These are phyloP conservation scores for Pseudoatta argentina DNA, from an alignment of 1,140 invertebrate genomes.

Conservation along the genomic window DNA sequence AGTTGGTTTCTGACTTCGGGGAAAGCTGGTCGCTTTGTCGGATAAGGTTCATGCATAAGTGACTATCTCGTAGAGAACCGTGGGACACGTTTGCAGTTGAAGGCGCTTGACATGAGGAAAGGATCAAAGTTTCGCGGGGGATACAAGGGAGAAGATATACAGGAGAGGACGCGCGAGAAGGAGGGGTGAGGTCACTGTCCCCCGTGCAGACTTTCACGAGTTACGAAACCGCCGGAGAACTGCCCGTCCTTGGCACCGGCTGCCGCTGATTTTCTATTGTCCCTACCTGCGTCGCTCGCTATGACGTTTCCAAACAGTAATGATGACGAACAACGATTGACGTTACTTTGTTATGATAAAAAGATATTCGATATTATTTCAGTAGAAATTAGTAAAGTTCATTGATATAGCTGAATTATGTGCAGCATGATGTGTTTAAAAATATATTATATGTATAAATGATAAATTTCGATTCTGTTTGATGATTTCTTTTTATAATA, in stretches of 20 bases:
- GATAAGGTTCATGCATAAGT: slow-evolving; percentile 56
- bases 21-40: slow-evolving; percentile 65
- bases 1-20: slow-evolving; percentile 52
- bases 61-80: slow-evolving; percentile 43
- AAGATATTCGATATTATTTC: neutral
- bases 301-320: slow-evolving; percentile 29
- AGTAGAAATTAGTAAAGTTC: neutral
- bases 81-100: slow-evolving; percentile 66
- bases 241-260: slow-evolving; percentile 86
- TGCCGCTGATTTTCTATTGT: slow-evolving; percentile 85
- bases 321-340: slow-evolving; percentile 34
- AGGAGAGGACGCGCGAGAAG: slow-evolving; percentile 69
- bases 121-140: slow-evolving; percentile 60
- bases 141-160: slow-evolving; percentile 30
- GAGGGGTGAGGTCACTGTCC: slow-evolving; percentile 85
- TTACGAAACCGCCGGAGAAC: slow-evolving; percentile 85
- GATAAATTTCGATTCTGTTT: neutral
- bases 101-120: slow-evolving; percentile 58
- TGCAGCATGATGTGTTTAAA: neutral
- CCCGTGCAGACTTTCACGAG: slow-evolving; percentile 86
- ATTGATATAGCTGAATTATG: neutral
- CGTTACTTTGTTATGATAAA: slow-evolving; percentile 11
- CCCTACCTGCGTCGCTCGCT: slow-evolving; percentile 68
- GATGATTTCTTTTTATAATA: neutral
- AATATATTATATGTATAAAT: neutral